Conservation (phyloP, 1,140 invertebrate genomes). For the Drosophila repletoides region DNA sequence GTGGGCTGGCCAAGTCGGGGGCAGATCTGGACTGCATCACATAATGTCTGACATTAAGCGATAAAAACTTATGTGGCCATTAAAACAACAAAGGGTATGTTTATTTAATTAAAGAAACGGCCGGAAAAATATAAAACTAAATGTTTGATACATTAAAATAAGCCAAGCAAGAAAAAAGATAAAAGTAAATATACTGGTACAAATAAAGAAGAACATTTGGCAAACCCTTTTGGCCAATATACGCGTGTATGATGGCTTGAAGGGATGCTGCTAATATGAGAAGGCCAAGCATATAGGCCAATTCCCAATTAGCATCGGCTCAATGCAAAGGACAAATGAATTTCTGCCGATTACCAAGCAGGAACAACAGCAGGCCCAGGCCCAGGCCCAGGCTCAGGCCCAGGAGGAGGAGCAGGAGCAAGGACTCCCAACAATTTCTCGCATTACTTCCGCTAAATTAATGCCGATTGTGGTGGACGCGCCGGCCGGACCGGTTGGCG, state of each 20-base stretch:
- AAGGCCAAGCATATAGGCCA: conserved; percentile 25
- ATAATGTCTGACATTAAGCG: conserved; percentile 49
- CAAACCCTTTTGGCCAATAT: conserved; percentile 55
- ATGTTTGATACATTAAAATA: conserved; percentile 63
- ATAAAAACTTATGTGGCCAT: conserved; percentile 69
- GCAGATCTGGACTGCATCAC: not conserved
- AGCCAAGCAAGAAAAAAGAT: conserved; percentile 70
- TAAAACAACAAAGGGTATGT: conserved; percentile 53
- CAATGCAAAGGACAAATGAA: conserved; percentile 39
- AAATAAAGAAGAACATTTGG: conserved; percentile 35
- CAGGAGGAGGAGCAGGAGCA: too few relatives aligned
- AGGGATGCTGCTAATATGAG: conserved; percentile 12
- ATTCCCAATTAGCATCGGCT: conserved; percentile 56
- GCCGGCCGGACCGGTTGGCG: conserved; percentile 43
- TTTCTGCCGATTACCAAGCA: not conserved
- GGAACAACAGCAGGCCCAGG: too few relatives aligned
- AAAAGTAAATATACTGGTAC: conserved; percentile 54
- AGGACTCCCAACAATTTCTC: conserved; percentile 73
- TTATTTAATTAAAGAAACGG: conserved; percentile 68
- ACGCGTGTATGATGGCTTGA: conserved; percentile 9
- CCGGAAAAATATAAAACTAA: conserved; percentile 58
- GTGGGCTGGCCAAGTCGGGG: not conserved
- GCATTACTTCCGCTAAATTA: conserved; percentile 82
- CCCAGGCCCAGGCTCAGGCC: too few relatives aligned
- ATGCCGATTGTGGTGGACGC: conserved; percentile 74